These are phyloP conservation scores for Trissolcus brochymenae DNA, from an alignment of 2,888 invertebrate genomes.

Conservation along the genomic window DNA sequence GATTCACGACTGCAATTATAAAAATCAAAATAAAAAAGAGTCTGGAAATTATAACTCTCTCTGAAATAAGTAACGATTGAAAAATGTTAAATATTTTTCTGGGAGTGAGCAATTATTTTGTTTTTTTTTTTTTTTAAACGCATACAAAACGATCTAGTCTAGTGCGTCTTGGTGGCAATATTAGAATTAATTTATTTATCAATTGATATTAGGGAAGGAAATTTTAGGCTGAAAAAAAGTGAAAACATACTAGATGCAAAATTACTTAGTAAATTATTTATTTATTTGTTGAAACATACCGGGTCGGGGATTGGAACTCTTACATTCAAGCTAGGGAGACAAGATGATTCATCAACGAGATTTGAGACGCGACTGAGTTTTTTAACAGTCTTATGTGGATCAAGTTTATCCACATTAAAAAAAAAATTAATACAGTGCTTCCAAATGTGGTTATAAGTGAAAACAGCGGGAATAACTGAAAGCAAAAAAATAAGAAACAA, in stretches of 20 bases:
- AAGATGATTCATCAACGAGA: constrained; percentile 49
- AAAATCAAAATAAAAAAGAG: not conserved
- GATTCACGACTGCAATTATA: not conserved
- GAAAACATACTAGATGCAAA: constrained; percentile 22
- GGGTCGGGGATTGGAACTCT: not conserved
- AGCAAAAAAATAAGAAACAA: constrained; percentile 5
- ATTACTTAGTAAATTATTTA: constrained; percentile 44
- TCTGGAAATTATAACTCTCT: not conserved
- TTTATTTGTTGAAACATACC: constrained; percentile 15
- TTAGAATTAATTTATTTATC: constrained; percentile 40
- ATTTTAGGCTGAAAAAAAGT: constrained; percentile 9
- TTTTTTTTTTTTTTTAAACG: too few relatives aligned
- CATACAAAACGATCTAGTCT: constrained; percentile 51
- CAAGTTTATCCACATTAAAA: constrained; percentile 50
- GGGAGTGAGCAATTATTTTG: not conserved
- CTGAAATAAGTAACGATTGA: not conserved
- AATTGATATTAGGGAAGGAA: constrained; percentile 27
- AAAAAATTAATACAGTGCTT: constrained; percentile 62
- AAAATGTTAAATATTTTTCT: not conserved
- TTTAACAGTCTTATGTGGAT: constrained; percentile 51
- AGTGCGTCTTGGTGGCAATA: constrained; percentile 41
- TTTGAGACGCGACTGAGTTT: constrained; percentile 43
- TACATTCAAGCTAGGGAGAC: too few relatives aligned
- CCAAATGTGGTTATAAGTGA: constrained; percentile 62
- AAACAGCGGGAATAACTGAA: constrained; percentile 41